Evolutionary conservation across 2,888 invertebrate genomes (phyloP).

Genomic region (Timema cristinae): DNA sequence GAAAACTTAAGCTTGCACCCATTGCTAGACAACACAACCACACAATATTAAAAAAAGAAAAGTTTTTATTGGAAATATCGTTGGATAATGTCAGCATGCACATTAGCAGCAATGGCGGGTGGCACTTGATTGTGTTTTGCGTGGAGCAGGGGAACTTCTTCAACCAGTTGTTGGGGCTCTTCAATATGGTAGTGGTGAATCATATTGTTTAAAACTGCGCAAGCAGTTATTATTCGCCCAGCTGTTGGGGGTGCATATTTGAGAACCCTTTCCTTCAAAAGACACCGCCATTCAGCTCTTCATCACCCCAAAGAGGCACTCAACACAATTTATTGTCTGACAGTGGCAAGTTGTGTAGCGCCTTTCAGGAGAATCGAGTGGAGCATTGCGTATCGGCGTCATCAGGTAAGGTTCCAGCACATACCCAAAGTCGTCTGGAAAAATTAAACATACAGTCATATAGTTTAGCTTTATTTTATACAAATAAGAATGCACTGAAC

Average conservation of each 20-base stretch:
- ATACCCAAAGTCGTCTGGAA: conserved; percentile 1
- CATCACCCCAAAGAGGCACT: not conserved
- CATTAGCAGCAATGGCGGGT: not conserved
- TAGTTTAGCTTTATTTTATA: too few species aligned
- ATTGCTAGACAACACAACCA: too few species aligned
- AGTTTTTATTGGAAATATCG: not conserved
- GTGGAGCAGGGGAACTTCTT: not conserved
- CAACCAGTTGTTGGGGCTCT: not conserved
- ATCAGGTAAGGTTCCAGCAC: not conserved
- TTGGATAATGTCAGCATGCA: not conserved
- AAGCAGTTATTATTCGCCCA: not conserved
- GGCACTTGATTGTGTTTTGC: not conserved
- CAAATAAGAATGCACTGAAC: too few species aligned
- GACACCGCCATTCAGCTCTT: conserved; percentile 1
- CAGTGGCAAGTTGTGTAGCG: not conserved
- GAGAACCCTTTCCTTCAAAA: not conserved
- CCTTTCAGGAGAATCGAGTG: not conserved
- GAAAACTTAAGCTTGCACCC: too few species aligned
- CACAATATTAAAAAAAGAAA: not conserved
- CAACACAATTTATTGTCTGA: not conserved
- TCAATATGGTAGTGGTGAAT: not conserved
- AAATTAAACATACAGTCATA: not conserved
- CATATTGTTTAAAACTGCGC: conserved; percentile 10
- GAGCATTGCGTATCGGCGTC: not conserved
- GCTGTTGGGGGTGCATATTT: not conserved